A percentile compares a stretch with the other conserved stretches of the same genome.
These are phyloP conservation scores for Ataeniobius toweri DNA, from an alignment of 2,797 vertebrate genomes.

Conservation along the genomic window DNA sequence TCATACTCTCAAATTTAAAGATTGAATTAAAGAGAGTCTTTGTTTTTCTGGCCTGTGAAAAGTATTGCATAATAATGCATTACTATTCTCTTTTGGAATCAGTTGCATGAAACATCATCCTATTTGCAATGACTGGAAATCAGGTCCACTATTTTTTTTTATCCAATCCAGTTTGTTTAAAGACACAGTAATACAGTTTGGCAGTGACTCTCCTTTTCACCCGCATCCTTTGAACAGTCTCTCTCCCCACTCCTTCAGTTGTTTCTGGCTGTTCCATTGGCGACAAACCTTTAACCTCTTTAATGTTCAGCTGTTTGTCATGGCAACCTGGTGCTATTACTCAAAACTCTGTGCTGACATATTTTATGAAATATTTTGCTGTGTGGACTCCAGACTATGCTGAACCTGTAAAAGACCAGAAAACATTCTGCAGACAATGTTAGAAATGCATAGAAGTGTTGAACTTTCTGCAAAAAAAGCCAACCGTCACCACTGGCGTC, in stretches of 20 bases:
- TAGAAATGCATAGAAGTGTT: slow-evolving; percentile 31
- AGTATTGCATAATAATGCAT: neutral
- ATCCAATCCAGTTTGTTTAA: neutral
- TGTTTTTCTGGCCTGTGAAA: neutral
- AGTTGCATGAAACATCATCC: neutral
- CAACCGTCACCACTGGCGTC: slow-evolving; percentile 29
- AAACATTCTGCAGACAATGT: neutral
- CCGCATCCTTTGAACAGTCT: slow-evolving; percentile 7
- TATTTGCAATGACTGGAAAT: slow-evolving; percentile 18
- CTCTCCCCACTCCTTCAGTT: slow-evolving; percentile 51
- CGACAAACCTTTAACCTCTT: slow-evolving; percentile 55
- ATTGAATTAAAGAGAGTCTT: neutral
- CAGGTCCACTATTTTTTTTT: slow-evolving; percentile 18
- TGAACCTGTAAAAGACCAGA: slow-evolving; percentile 21
- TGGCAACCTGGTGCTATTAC: slow-evolving; percentile 77
- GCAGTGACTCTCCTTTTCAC: slow-evolving; percentile 25
- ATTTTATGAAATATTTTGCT: slow-evolving; percentile 48
- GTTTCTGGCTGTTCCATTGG: slow-evolving; percentile 71
- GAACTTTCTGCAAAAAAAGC: slow-evolving; percentile 29
- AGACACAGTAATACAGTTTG: slow-evolving; percentile 21
- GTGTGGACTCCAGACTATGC: slow-evolving; percentile 22
- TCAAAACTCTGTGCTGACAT: slow-evolving; percentile 38
- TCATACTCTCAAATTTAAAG: neutral
- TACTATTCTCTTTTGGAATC: neutral
- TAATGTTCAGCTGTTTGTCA: slow-evolving; percentile 75